A percentile compares a stretch with the other conserved stretches of the same genome.
phyloP scores from a whole-genome alignment of 2,888 invertebrate genomes.

The Apotomis betuletana region DNA sequence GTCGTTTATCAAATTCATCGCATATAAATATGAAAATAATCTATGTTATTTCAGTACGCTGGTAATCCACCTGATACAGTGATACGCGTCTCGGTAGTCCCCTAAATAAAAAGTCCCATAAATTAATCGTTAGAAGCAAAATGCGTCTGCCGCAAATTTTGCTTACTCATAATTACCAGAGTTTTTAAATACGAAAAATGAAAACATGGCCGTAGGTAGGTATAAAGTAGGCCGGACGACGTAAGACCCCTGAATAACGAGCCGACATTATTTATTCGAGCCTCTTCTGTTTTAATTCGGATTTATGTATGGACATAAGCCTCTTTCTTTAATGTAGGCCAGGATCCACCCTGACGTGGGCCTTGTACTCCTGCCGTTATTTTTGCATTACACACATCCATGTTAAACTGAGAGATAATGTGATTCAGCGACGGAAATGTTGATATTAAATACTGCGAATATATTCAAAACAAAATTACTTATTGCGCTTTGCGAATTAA shows the following conservation, averaged over 20 bases:
- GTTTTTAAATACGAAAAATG: constrained; percentile 72
- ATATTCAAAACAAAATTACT: too few relatives aligned
- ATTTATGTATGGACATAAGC: constrained; percentile 76
- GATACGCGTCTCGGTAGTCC: not conserved
- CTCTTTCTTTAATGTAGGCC: constrained; percentile 40
- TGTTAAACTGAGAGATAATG: not conserved
- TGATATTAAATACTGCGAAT: too few relatives aligned
- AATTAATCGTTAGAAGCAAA: constrained; percentile 48
- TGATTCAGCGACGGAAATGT: not conserved
- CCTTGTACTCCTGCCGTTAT: constrained; percentile 47
- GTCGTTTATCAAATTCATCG: too few relatives aligned
- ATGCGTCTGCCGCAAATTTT: constrained; percentile 53
- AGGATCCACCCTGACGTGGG: constrained; percentile 53
- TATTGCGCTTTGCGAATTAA: too few relatives aligned
- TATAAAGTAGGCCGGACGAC: constrained; percentile 68
- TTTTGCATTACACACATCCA: constrained; percentile 33
- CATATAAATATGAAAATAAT: not conserved
- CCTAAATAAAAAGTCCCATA: constrained; percentile 43
- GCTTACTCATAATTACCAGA: constrained; percentile 75
- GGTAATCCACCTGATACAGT: not conserved
- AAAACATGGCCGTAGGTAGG: constrained; percentile 63
- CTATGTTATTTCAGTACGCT: not conserved
- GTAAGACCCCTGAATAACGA: constrained; percentile 80
- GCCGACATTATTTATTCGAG: constrained; percentile 75
- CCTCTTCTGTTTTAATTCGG: constrained; percentile 78